These are phyloP conservation scores for Gymnobelideus leadbeateri DNA, from an alignment of 2,113 vertebrate species.

Conservation along the genomic window DNA sequence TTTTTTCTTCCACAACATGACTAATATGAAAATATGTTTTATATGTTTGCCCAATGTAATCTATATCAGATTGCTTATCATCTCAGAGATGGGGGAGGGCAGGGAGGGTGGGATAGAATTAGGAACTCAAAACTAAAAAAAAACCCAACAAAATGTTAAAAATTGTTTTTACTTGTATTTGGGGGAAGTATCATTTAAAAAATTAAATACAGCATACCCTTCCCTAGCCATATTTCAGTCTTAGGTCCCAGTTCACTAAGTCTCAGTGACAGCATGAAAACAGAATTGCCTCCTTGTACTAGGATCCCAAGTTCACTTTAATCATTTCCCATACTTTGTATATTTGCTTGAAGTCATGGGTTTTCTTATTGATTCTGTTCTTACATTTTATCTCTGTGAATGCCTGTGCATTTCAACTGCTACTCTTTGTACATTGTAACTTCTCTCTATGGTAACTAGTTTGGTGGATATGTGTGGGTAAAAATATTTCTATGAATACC, in stretches of 20 bases:
- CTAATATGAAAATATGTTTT: too few relatives aligned
- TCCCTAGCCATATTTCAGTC: neutral
- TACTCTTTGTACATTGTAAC: neutral
- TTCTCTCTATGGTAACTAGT: neutral
- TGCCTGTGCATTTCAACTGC: neutral
- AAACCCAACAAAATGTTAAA: neutral
- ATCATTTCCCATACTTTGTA: neutral
- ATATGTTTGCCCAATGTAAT: neutral
- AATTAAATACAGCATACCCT: neutral
- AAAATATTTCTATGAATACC: neutral
- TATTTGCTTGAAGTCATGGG: neutral
- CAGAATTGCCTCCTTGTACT: neutral
- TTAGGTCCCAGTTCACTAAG: neutral
- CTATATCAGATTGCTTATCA: neutral
- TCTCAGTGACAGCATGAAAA: neutral
- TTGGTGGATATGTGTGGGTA: neutral
- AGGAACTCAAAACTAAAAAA: neutral
- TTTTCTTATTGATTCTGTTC: neutral
- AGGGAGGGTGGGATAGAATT: neutral
- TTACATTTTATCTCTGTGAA: neutral
- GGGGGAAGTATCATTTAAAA: neutral
- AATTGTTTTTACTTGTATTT: neutral
- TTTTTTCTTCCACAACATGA: too few relatives aligned
- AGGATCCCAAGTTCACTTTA: neutral
- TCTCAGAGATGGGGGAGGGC: neutral